Evolutionary conservation across 2,797 vertebrate species (phyloP).

Genomic region (Malurus leucopterus): DNA sequence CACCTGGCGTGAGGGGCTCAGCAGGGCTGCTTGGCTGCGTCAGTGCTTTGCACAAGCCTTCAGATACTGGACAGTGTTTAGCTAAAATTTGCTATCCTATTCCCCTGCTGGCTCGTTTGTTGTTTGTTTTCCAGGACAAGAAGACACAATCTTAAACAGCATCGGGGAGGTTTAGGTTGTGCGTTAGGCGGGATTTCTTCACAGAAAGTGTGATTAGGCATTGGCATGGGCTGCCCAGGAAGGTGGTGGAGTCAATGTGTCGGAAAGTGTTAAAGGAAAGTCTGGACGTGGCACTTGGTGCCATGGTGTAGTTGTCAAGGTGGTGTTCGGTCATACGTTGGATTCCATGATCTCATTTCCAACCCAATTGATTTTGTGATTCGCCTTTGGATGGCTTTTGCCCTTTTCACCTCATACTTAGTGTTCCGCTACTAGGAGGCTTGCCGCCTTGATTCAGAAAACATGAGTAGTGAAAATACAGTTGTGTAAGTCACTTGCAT

Average conservation of each 20-base stretch:
- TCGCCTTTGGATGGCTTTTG: not conserved
- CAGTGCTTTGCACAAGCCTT: not conserved
- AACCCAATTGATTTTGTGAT: not conserved
- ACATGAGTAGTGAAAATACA: not conserved
- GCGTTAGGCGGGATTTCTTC: not conserved
- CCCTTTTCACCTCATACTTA: not conserved
- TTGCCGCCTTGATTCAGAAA: not conserved
- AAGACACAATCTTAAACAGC: not conserved
- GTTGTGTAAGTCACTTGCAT: accelerated
- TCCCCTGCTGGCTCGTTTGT: not conserved
- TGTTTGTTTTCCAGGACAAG: not conserved
- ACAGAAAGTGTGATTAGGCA: not conserved
- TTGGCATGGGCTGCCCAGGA: not conserved
- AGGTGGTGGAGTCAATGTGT: not conserved
- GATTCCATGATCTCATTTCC: not conserved
- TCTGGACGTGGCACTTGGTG: not conserved
- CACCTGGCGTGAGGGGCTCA: not conserved
- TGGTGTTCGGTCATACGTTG: not conserved
- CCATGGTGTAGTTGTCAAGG: accelerated
- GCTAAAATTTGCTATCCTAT: not conserved
- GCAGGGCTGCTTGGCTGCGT: accelerated
- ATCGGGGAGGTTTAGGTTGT: not conserved
- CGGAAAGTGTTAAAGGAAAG: not conserved
- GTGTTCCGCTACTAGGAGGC: accelerated
- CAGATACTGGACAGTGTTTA: not conserved